A percentile compares a stretch with the other conserved stretches of the same genome.
These are phyloP conservation scores for Buteo buteo DNA, from an alignment of 2,113 vertebrate genomes.

Conservation along the genomic window DNA sequence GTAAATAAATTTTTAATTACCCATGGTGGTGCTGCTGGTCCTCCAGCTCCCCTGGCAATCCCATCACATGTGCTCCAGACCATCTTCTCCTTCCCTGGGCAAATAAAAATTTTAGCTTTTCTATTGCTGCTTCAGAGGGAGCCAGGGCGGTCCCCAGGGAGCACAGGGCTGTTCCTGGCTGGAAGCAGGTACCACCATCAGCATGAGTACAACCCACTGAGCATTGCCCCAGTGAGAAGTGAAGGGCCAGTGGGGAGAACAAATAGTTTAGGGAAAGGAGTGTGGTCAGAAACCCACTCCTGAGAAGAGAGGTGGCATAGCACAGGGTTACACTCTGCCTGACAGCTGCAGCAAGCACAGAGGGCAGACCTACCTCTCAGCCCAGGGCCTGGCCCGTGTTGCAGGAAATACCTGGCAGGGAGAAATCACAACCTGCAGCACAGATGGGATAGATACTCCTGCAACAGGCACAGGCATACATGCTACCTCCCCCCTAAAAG, in stretches of 20 bases:
- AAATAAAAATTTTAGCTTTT: neutral
- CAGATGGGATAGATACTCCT: neutral
- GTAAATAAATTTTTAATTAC: neutral
- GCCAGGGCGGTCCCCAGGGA: neutral
- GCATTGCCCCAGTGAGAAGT: neutral
- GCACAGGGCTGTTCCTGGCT: neutral
- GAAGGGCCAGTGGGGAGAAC: neutral
- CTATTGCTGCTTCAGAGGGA: neutral
- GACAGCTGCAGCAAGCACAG: neutral
- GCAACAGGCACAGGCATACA: neutral
- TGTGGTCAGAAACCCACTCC: neutral
- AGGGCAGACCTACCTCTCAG: neutral
- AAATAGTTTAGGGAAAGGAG: neutral
- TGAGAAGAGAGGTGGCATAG: neutral
- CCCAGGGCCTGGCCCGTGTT: neutral
- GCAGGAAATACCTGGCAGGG: neutral
- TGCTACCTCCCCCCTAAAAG: fast-evolving
- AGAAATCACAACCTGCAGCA: neutral
- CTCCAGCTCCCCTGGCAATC: neutral
- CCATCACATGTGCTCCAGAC: neutral
- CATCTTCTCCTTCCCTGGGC: neutral
- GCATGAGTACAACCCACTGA: neutral
- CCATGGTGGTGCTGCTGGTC: neutral
- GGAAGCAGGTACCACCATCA: neutral
- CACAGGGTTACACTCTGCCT: neutral